These are phyloP conservation scores for Otus sunia DNA, from an alignment of 2,113 vertebrate species.

Conservation along the genomic window DNA sequence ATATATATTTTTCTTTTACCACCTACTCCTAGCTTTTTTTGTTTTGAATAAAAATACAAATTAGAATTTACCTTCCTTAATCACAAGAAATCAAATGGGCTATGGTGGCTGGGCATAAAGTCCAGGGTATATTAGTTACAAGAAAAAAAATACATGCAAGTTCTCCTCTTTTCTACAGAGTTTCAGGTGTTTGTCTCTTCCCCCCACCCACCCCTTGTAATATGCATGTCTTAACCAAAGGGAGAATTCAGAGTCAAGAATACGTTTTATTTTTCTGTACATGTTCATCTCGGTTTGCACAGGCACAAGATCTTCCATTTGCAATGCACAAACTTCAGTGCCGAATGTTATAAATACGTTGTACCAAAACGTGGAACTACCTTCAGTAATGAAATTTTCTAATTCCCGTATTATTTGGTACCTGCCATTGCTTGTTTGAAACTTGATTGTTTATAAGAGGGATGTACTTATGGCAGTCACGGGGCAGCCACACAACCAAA, in stretches of 20 bases:
- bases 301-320: conserved; percentile 50
- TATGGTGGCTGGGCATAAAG: conserved; percentile 67
- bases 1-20: conserved; percentile 88
- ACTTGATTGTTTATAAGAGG: conserved; percentile 66
- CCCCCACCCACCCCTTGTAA: background rate
- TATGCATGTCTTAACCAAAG: conserved; percentile 74
- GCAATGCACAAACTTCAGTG: conserved; percentile 45
- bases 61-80: conserved; percentile 77
- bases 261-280: conserved; percentile 38
- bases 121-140: conserved; percentile 64
- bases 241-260: conserved; percentile 14
- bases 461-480: conserved; percentile 65
- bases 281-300: conserved; percentile 54
- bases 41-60: conserved; percentile 85
- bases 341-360: conserved; percentile 18
- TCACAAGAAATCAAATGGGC: conserved; percentile 52
- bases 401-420: conserved; percentile 46
- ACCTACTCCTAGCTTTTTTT: conserved; percentile 80
- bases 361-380: conserved; percentile 40
- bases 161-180: conserved; percentile 80
- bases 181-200: conserved; percentile 29
- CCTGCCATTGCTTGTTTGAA: conserved; percentile 68
- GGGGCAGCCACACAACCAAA: conserved; percentile 71
- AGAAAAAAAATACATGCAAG: conserved; percentile 56
- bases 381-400: conserved; percentile 47